phyloP scores from a whole-genome alignment of 2,113 vertebrate genomes.

The Hirundichthys speculiger region DNA sequence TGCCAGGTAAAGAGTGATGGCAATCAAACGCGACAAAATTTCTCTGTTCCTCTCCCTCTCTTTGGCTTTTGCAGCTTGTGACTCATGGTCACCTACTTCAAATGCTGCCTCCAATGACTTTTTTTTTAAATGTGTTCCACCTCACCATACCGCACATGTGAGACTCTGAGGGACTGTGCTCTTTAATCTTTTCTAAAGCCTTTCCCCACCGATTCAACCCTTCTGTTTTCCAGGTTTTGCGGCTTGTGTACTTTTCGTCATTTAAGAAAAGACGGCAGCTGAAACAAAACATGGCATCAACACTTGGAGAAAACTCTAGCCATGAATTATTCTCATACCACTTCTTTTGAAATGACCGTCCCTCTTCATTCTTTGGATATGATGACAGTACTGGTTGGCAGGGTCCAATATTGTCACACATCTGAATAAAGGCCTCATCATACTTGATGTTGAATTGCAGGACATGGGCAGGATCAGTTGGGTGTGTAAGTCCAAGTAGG shows the following conservation, averaged over 20 bases:
- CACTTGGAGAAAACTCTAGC: slow-evolving; percentile 3
- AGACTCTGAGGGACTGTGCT: slow-evolving; percentile 17
- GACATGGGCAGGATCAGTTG: slow-evolving; percentile 4
- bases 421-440: background rate
- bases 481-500: slow-evolving; percentile 8
- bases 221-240: no score
- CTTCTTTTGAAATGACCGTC: slow-evolving; percentile 5
- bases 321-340: slow-evolving; percentile 1
- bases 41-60: slow-evolving; percentile 7
- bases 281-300: slow-evolving; percentile 1
- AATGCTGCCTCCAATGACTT: background rate
- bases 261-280: slow-evolving; percentile 4
- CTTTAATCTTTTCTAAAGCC: slow-evolving; percentile 5
- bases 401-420: background rate
- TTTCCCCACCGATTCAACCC: slow-evolving; percentile 5
- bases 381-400: background rate
- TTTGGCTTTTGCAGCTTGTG: slow-evolving; percentile 2
- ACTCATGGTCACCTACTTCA: background rate
- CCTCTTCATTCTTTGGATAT: slow-evolving; percentile 9
- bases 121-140: slow-evolving; percentile 5
- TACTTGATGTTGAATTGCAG: slow-evolving; percentile 1
- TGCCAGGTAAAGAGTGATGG: slow-evolving; percentile 3
- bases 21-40: slow-evolving; percentile 8
- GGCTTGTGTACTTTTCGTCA: background rate
- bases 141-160: background rate